Percentiles rank a stretch among this genome's conserved stretches.
phyloP scores from a whole-genome alignment of 2,113 vertebrate genomes.

The Muscicapa adusta region DNA sequence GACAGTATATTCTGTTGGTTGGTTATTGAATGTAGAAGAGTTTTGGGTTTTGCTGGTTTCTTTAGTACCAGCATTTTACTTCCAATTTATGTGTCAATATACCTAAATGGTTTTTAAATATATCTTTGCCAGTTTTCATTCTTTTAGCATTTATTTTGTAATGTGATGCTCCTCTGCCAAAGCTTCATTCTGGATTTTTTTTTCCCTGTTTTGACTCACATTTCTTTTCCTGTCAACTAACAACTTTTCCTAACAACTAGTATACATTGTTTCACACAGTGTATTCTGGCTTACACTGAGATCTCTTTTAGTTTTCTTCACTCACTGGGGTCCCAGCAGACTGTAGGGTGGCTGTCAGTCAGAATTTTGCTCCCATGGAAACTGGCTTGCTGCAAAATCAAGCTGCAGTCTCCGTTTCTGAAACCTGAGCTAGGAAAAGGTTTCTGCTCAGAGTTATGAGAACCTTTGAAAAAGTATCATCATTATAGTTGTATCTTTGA shows the following conservation, averaged over 20 bases:
- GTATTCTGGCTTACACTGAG: background rate
- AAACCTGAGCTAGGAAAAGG: background rate
- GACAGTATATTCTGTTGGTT: background rate
- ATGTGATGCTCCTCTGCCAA: background rate
- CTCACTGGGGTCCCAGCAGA: background rate
- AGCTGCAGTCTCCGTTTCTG: background rate
- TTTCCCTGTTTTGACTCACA: accelerated
- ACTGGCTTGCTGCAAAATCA: background rate
- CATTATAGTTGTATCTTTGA: background rate
- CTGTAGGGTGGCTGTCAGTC: background rate
- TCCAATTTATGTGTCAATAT: background rate
- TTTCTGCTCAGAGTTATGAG: background rate
- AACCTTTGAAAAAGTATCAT: background rate
- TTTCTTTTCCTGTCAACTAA: background rate
- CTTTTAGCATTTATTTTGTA: background rate
- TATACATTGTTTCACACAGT: accelerated
- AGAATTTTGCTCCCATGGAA: background rate
- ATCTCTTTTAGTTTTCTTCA: background rate
- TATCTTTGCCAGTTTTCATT: background rate
- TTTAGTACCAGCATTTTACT: background rate
- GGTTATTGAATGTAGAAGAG: background rate
- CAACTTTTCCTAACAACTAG: background rate
- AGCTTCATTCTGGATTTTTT: background rate
- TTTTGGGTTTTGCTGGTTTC: background rate
- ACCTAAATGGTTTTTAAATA: background rate